Evolutionary conservation across 2,797 vertebrate species (phyloP).

Genomic region (Varecia variegata): DNA sequence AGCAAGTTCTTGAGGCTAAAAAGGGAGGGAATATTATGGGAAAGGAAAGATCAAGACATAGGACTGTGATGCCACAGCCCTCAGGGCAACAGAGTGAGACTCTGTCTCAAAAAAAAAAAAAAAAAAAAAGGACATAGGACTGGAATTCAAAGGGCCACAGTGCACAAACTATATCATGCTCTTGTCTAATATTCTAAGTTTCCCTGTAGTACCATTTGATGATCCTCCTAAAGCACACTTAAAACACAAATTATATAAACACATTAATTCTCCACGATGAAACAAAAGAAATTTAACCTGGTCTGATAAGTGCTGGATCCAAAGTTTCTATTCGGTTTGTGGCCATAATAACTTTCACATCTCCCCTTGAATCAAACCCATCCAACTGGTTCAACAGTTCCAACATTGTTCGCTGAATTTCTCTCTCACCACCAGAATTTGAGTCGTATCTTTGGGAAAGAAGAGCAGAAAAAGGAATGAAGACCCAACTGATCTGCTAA

Average conservation of each 20-base stretch:
- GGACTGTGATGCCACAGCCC: background rate
- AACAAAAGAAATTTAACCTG: constrained; percentile 85
- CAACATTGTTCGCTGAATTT: constrained; percentile 98
- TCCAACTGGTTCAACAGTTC: constrained; percentile 98
- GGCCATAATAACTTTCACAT: constrained; percentile 99
- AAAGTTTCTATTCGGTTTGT: constrained; percentile 98
- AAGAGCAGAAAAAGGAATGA: background rate
- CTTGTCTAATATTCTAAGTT: background rate
- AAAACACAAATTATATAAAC: background rate
- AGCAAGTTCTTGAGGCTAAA: background rate
- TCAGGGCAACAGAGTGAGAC: no score
- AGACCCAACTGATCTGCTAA: background rate
- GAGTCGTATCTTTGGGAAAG: constrained; percentile 93
- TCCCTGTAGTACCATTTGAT: background rate
- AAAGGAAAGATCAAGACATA: background rate
- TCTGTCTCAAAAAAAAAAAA: no score
- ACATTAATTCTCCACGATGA: background rate
- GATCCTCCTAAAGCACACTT: background rate
- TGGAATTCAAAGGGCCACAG: background rate
- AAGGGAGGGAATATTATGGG: background rate
- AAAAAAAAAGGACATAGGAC: background rate
- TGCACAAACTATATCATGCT: accelerated
- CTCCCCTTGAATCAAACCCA: constrained; percentile 96
- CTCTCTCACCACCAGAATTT: constrained; percentile 96
- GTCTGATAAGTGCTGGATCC: constrained; percentile 97